Evolutionary conservation across 2,113 vertebrate species (phyloP), one percentile per base, ranked within the genome.

Genomic region (Coturnix japonica): DNA sequence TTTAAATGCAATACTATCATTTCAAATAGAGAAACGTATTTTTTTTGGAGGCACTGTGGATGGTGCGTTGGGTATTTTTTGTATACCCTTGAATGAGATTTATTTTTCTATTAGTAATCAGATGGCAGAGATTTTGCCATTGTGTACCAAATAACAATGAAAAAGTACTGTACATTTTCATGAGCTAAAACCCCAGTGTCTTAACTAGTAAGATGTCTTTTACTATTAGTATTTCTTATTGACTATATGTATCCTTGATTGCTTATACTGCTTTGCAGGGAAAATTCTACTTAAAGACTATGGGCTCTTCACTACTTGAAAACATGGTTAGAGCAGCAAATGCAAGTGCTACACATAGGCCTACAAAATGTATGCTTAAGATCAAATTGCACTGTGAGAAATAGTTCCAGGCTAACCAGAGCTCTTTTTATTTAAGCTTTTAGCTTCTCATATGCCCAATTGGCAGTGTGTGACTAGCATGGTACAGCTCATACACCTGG

Each of bases 11-110:
- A 43, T 19, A 47, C 7, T 5, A 31, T 15, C 20, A 12, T 79
- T 86, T 79, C 53, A 85, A 93, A 93, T 64, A 83, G 20, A 74
- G 53, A 87, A 90, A 73, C 23, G 21, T 69, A 21, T 82, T 94
- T 26, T 94, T 26, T 93, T 93, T 91, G 59, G n/a, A 90, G 65
- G 33, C 13, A 37, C 31, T 66, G 65, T 33, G 53, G 43, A 22
- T 69, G 59, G 46, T 76, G 63, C 28, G 51, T 35, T 65, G 30
- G 12, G 4, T 57, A 14, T 33, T 90, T 89, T 81, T 72, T 1
- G 3, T 44, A 26, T 30, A 13, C 7, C 85, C 67, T 81, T 65
- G 37, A 89, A 67, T 37, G 39, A 93, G 61, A 83, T 12, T 44
- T 31, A 88, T 74, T 70, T 86, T 77, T 67, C 5, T 10, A 60